phyloP scores from a whole-genome alignment of 53 echinoderm and acorn worm genomes.

The Echinarachnius parma region DNA sequence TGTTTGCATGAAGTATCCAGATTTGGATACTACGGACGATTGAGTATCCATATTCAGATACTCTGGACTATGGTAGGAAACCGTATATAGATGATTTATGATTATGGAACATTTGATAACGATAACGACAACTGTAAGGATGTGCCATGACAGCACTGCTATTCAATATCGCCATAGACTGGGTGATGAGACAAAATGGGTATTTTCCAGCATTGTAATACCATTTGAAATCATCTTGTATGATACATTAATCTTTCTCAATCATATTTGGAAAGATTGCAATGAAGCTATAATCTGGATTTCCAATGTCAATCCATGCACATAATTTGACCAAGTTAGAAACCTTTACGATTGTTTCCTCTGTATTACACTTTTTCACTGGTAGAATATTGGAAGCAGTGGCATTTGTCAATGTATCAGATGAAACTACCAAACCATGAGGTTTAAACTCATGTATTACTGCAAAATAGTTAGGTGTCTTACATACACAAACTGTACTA shows the following conservation, averaged over 20 bases:
- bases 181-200: too few relatives aligned
- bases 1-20: too few relatives aligned
- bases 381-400: constrained; percentile 16
- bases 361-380: background rate
- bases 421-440: constrained; percentile 1
- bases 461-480: background rate
- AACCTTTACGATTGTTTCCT: background rate
- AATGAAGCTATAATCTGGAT: background rate
- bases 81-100: too few relatives aligned
- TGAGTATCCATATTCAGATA: too few relatives aligned
- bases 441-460: background rate
- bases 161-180: too few relatives aligned
- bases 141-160: too few relatives aligned
- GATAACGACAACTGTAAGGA: too few relatives aligned
- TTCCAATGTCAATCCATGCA: constrained; percentile 8
- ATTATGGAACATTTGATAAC: too few relatives aligned
- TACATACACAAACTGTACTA: background rate
- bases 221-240: too few relatives aligned
- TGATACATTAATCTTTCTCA: constrained; percentile 27
- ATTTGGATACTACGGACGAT: too few relatives aligned
- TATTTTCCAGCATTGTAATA: too few relatives aligned
- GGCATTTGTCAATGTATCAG: background rate
- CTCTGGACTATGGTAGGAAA: too few relatives aligned
- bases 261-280: background rate
- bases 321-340: background rate